Conservation (phyloP, 2,797 vertebrate genomes). For the Heterohyrax brucei region DNA sequence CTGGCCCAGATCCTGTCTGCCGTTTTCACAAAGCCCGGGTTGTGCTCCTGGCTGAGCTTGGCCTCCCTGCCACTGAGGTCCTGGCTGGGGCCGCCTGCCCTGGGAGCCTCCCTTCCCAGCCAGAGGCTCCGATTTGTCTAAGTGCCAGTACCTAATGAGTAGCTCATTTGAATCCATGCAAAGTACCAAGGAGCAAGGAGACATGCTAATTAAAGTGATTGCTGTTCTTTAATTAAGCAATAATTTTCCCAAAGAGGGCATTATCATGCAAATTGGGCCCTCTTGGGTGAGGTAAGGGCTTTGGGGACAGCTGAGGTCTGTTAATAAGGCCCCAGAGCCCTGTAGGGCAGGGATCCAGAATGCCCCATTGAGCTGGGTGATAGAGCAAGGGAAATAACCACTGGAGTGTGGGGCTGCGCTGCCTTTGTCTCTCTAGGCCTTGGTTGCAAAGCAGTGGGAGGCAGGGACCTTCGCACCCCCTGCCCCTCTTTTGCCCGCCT, state of each 20-base stretch:
- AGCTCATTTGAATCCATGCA: constrained; percentile 92
- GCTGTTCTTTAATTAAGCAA: constrained; percentile 93
- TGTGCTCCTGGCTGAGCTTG: constrained; percentile 73
- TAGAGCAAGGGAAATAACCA: constrained; percentile 76
- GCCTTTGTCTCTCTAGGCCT: constrained; percentile 80
- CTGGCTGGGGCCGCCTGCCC: constrained; percentile 65
- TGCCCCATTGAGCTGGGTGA: constrained; percentile 85
- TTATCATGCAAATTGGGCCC: constrained; percentile 91
- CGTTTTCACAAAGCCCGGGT: constrained; percentile 77
- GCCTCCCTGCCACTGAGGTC: constrained; percentile 73
- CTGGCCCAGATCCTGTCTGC: constrained; percentile 4
- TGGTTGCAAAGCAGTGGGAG: constrained; percentile 52
- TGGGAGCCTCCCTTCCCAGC: constrained; percentile 77
- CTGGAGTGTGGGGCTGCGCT: not conserved
- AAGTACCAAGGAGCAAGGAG: constrained; percentile 91
- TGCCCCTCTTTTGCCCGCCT: not conserved
- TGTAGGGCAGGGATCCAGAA: constrained; percentile 85
- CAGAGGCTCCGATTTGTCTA: constrained; percentile 89
- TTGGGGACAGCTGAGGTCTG: constrained; percentile 87
- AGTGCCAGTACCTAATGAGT: constrained; percentile 91
- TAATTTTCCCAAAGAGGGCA: constrained; percentile 89
- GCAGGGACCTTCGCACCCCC: constrained; percentile 56
- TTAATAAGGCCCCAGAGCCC: constrained; percentile 79
- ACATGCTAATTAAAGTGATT: constrained; percentile 93
- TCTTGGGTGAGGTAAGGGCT: constrained; percentile 88